A percentile compares a stretch with the other conserved stretches of the same genome.
Evolutionary conservation across 2,888 invertebrate species (phyloP).

Genomic region (Drosophila eohydei): DNA sequence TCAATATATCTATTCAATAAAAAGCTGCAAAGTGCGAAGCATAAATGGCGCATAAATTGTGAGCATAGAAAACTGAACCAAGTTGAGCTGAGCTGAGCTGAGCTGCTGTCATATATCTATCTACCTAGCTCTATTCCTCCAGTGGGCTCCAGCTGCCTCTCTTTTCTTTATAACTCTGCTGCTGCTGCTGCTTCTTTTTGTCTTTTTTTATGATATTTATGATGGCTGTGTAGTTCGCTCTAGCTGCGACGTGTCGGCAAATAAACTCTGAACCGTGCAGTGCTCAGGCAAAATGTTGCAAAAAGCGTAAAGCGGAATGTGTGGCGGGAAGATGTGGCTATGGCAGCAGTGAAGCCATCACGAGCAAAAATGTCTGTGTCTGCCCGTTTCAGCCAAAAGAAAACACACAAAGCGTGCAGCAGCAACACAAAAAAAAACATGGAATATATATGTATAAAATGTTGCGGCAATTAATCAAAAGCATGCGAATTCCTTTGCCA

Average conservation of each 20-base stretch:
- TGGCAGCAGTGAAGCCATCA: slow-evolving; percentile 69
- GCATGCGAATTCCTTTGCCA: slow-evolving; percentile 73
- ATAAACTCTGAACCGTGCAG: slow-evolving; percentile 64
- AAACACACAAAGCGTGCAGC: slow-evolving; percentile 10
- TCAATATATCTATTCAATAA: slow-evolving; percentile 71
- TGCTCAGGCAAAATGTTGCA: slow-evolving; percentile 58
- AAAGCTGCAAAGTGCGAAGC: slow-evolving; percentile 70
- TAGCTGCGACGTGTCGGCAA: slow-evolving; percentile 75
- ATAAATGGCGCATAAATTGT: slow-evolving; percentile 77
- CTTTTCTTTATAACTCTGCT: slow-evolving; percentile 1
- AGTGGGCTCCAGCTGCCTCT: neutral
- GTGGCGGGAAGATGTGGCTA: neutral
- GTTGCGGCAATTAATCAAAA: slow-evolving; percentile 81
- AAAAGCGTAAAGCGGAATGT: slow-evolving; percentile 52
- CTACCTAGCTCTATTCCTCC: neutral
- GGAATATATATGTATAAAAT: slow-evolving; percentile 62
- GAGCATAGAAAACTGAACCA: slow-evolving; percentile 36
- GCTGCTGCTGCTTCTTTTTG: slow-evolving; percentile 16
- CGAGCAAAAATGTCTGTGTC: slow-evolving; percentile 57
- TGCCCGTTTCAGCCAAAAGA: slow-evolving; percentile 28
- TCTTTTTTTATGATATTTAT: slow-evolving; percentile 72
- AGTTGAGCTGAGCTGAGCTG: slow-evolving; percentile 1
- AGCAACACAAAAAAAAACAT: slow-evolving; percentile 19
- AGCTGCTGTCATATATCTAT: slow-evolving; percentile 21
- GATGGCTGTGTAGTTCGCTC: slow-evolving; percentile 48